Conservation (phyloP, 2,797 vertebrate genomes). For the Miichthys miiuy region DNA sequence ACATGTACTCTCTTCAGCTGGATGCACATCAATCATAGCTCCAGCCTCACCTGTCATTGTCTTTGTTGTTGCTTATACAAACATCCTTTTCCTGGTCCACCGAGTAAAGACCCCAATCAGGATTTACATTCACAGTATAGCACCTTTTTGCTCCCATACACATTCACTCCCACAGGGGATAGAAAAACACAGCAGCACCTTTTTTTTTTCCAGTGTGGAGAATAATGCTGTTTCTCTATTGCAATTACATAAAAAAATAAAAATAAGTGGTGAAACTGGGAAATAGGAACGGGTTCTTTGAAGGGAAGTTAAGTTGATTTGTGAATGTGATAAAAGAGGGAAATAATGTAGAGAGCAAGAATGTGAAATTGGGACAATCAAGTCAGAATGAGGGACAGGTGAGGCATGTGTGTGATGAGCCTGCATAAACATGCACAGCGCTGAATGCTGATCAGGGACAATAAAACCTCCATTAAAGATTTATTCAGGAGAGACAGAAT, state of each 20-base stretch:
- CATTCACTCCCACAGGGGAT: slow-evolving; percentile 32
- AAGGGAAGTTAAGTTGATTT: slow-evolving; percentile 44
- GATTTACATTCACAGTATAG: slow-evolving; percentile 70
- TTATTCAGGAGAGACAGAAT: slow-evolving; percentile 71
- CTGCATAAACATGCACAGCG: slow-evolving; percentile 71
- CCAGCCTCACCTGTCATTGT: slow-evolving; percentile 67
- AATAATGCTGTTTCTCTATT: slow-evolving; percentile 32
- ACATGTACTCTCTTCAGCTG: slow-evolving; percentile 31
- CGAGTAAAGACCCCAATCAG: slow-evolving; percentile 74
- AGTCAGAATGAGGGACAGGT: slow-evolving; percentile 59
- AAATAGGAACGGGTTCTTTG: slow-evolving; percentile 30
- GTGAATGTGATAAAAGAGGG: slow-evolving; percentile 47
- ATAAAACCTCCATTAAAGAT: slow-evolving; percentile 83
- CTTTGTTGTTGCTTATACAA: slow-evolving; percentile 64
- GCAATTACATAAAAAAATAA: slow-evolving; percentile 21
- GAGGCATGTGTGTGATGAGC: slow-evolving; percentile 48
- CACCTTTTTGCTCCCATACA: slow-evolving; percentile 55
- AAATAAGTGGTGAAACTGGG: slow-evolving; percentile 8
- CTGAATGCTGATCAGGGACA: slow-evolving; percentile 81
- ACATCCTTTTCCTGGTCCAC: slow-evolving; percentile 55
- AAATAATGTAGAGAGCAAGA: slow-evolving; percentile 39
- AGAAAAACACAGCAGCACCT: slow-evolving; percentile 5
- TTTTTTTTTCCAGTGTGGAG: slow-evolving; percentile 9
- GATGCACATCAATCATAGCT: slow-evolving; percentile 75
- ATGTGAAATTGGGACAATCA: slow-evolving; percentile 63